Conservation (phyloP, 2,113 vertebrate species). For the Syngnathus floridae region DNA sequence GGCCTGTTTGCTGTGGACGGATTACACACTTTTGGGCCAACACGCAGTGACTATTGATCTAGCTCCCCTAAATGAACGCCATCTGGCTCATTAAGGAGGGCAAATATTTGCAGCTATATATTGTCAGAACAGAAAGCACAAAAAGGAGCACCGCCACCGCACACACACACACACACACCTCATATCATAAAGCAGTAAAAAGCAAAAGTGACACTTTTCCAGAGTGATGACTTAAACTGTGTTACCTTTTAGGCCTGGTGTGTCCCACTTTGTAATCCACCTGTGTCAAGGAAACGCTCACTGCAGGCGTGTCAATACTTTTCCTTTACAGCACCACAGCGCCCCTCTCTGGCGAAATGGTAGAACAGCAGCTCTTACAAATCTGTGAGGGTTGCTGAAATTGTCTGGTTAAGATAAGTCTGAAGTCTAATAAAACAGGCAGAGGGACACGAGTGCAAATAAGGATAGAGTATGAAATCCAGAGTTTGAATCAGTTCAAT, state of each 20-base stretch:
- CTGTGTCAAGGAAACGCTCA: conserved; percentile 8
- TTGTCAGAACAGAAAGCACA: conserved; percentile 11
- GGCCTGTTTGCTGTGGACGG: conserved; percentile 39
- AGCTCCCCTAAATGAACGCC: conserved; percentile 36
- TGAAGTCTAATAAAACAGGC: conserved; percentile 57
- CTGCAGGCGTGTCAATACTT: neutral
- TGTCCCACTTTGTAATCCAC: conserved; percentile 3
- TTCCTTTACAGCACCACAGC: conserved; percentile 31
- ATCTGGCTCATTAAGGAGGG: conserved; percentile 39
- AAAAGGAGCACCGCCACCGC: neutral
- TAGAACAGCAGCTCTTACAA: conserved; percentile 24
- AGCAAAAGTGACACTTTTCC: neutral
- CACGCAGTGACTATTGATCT: conserved; percentile 34
- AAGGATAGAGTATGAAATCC: conserved; percentile 15
- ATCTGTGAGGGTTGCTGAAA: conserved; percentile 35
- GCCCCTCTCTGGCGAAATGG: conserved; percentile 40
- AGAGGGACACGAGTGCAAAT: conserved; percentile 25
- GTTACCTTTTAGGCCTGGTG: conserved; percentile 11
- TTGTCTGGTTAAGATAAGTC: conserved; percentile 56
- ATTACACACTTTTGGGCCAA: conserved; percentile 27
- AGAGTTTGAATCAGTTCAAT: neutral
- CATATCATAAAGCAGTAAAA: neutral
- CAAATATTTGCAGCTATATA: conserved; percentile 45
- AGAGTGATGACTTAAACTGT: neutral
- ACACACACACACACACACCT: conserved; percentile 2